A percentile compares a stretch with the other conserved stretches of the same genome.
Conservation (phyloP, 2,797 vertebrate genomes). For the Sebastes ruberrimus region DNA sequence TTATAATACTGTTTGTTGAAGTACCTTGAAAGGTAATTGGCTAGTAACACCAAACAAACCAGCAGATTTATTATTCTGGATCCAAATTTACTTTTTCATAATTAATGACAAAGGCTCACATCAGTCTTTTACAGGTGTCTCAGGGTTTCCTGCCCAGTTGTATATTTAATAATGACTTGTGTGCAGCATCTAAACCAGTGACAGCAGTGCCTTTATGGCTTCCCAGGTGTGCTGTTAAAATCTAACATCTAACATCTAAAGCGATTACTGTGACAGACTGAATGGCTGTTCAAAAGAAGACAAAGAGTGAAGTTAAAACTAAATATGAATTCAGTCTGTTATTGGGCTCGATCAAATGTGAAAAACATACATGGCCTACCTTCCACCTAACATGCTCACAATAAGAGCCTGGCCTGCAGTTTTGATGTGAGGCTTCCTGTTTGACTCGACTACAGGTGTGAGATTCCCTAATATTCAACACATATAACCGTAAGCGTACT, state of each 20-base stretch:
- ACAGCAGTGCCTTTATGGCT: conserved; percentile 1
- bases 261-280: not conserved
- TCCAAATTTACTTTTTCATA: conserved; percentile 9
- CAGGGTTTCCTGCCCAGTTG: not conserved
- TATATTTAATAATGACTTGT: not conserved
- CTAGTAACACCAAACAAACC: not conserved
- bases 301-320: not conserved
- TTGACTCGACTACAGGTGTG: not conserved
- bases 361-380: not conserved
- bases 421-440: not conserved
- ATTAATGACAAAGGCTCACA: not conserved
- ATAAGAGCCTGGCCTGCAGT: not conserved
- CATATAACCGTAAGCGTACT: not conserved
- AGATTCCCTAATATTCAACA: not conserved
- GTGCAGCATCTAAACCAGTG: not conserved
- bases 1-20: not conserved
- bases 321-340: not conserved
- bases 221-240: conserved; percentile 3
- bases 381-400: not conserved
- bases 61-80: not conserved
- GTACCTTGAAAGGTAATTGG: conserved; percentile 2
- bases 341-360: not conserved
- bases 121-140: not conserved
- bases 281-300: not conserved
- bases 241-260: not conserved